Conservation (phyloP, 1,140 invertebrate genomes). For the Drosophila ogumai region DNA sequence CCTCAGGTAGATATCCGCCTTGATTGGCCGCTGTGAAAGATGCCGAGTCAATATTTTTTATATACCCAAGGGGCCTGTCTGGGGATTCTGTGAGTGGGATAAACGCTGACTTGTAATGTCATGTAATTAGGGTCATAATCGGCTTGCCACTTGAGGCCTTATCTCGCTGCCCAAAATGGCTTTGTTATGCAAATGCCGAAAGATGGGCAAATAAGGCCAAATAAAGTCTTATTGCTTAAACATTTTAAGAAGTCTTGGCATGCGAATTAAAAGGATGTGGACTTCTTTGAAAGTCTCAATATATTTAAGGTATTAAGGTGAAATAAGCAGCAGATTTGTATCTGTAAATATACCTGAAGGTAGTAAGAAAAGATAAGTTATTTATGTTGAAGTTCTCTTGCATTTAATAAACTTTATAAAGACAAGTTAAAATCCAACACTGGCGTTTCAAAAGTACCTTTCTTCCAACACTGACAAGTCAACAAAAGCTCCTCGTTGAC, state of each 20-base stretch:
- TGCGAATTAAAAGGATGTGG: background rate
- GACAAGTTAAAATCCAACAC: background rate
- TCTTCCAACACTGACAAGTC: background rate
- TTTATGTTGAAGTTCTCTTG: no score
- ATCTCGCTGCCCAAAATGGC: conserved; percentile 51
- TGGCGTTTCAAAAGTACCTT: background rate
- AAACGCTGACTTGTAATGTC: conserved; percentile 75
- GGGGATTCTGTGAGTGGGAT: conserved; percentile 34
- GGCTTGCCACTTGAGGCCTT: conserved; percentile 65
- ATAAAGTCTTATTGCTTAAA: conserved; percentile 1
- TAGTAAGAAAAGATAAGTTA: no score
- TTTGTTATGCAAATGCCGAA: conserved; percentile 72
- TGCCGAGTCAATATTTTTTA: conserved; percentile 73
- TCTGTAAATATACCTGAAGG: no score
- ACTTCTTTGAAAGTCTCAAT: background rate
- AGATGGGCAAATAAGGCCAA: background rate
- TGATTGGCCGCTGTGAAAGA: conserved; percentile 54
- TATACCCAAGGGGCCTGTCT: conserved; percentile 16
- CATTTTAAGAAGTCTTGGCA: conserved; percentile 2
- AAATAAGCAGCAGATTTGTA: background rate
- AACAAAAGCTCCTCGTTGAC: conserved; percentile 28
- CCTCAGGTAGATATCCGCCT: conserved; percentile 64
- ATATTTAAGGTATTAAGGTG: background rate
- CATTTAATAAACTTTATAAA: background rate
- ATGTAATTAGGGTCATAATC: conserved; percentile 82